A percentile compares a stretch with the other conserved stretches of the same genome.
Conservation (phyloP, 2,797 vertebrate genomes). For the Acestrorhynchus altus region DNA sequence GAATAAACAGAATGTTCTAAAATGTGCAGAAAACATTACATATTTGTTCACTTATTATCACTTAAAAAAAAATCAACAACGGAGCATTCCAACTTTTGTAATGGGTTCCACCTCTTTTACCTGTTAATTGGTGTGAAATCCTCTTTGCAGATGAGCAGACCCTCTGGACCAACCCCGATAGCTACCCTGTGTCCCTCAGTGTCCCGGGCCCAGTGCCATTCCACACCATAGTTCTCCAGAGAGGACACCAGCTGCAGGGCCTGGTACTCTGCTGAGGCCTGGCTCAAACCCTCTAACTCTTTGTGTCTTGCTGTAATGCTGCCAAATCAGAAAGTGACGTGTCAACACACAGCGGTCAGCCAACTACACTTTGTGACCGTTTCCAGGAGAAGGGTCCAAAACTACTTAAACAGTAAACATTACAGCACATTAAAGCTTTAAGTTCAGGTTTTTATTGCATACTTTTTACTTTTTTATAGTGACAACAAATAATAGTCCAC, state of each 20-base stretch:
- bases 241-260: conserved; percentile 82
- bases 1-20: no score
- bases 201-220: conserved; percentile 84
- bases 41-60: no score
- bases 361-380: background rate
- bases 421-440: background rate
- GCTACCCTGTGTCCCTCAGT: conserved; percentile 83
- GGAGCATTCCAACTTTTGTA: no score
- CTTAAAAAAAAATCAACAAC: no score
- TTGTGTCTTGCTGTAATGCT: conserved; percentile 85
- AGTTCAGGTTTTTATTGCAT: background rate
- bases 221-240: conserved; percentile 84
- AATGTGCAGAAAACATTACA: no score
- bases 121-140: conserved; percentile 84
- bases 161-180: conserved; percentile 86
- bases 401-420: no score
- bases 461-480: no score
- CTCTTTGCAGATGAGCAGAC: conserved; percentile 84
- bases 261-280: conserved; percentile 82
- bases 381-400: background rate
- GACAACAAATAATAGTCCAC: no score
- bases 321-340: conserved; percentile 21
- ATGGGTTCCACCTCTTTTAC: conserved; percentile 69
- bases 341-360: background rate
- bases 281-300: conserved; percentile 79